Percentiles rank a stretch among this genome's conserved stretches.
These are phyloP conservation scores for Brachyhypopomus gauderio DNA, from an alignment of 2,113 vertebrate genomes.

Conservation along the genomic window DNA sequence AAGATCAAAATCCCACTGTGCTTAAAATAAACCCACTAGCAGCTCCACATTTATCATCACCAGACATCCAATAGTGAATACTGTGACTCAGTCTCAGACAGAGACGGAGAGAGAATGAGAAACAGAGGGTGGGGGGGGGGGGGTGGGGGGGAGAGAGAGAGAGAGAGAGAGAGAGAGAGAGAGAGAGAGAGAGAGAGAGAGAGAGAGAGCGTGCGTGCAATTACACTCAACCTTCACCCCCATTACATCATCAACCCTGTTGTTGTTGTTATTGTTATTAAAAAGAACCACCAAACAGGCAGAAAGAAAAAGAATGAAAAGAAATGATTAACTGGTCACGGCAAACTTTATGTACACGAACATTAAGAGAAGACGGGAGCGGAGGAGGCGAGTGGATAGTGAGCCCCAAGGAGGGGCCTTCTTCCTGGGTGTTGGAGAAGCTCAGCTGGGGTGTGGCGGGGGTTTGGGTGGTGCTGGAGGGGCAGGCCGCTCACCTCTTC, in stretches of 20 bases:
- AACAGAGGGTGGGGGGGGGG: no score
- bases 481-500: constrained; percentile 84
- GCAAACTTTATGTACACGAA: constrained; percentile 77
- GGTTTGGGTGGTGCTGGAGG: not conserved
- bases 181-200: constrained; percentile 13
- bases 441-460: not conserved
- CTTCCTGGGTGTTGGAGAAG: not conserved
- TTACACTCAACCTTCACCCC: not conserved
- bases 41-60: not conserved
- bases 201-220: not conserved
- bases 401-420: constrained; percentile 18
- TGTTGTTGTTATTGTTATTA: constrained; percentile 57
- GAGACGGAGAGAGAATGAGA: constrained; percentile 1
- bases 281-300: constrained; percentile 71
- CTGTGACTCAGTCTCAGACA: not conserved
- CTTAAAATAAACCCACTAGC: not conserved
- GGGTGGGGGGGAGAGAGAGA: no score
- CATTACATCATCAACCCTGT: constrained; percentile 17
- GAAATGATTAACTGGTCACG: constrained; percentile 70
- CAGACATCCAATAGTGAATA: constrained; percentile 11
- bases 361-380: constrained; percentile 74
- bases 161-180: not conserved
- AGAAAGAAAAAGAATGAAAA: constrained; percentile 60
- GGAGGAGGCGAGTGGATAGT: constrained; percentile 15
- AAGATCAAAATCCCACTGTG: not conserved